Conservation (phyloP, 2,888 invertebrate genomes). For the Thalpophila matura region DNA sequence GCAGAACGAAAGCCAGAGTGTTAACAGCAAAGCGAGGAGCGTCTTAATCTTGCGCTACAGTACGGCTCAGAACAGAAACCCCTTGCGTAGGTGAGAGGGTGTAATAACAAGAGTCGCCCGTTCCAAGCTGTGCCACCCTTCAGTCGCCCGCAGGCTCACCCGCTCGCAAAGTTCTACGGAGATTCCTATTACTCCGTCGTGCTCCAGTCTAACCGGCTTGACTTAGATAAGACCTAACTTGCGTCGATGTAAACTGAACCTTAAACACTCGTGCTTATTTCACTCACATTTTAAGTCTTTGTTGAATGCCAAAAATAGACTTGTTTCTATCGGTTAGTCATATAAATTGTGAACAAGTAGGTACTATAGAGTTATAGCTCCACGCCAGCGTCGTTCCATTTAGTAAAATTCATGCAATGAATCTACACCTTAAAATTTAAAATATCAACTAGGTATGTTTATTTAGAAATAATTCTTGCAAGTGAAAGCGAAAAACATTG, state of each 20-base stretch:
- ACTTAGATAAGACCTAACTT: constrained; percentile 83
- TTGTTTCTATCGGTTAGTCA: constrained; percentile 67
- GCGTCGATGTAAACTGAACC: constrained; percentile 77
- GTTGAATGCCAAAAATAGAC: constrained; percentile 65
- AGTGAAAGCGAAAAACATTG: constrained; percentile 73
- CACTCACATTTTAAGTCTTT: constrained; percentile 68
- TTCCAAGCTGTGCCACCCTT: constrained; percentile 74
- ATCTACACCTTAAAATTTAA: not conserved
- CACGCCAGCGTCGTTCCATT: constrained; percentile 3
- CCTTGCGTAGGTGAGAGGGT: constrained; percentile 89
- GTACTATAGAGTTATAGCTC: constrained; percentile 8
- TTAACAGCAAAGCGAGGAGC: constrained; percentile 85
- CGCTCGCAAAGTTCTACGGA: constrained; percentile 84
- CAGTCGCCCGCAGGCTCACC: constrained; percentile 79
- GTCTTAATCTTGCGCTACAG: constrained; percentile 88
- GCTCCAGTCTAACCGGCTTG: constrained; percentile 82
- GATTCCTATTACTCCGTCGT: constrained; percentile 86
- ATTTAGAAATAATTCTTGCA: constrained; percentile 47
- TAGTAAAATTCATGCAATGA: constrained; percentile 1
- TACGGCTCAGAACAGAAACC: constrained; percentile 82
- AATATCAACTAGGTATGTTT: not conserved
- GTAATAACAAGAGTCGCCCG: constrained; percentile 86
- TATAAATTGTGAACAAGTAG: constrained; percentile 65
- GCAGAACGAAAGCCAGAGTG: constrained; percentile 80
- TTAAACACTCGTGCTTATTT: constrained; percentile 73